Percentiles rank a stretch among this genome's conserved stretches.
Conservation (phyloP, 2,113 vertebrate species). For the Anseranas semipalmata region DNA sequence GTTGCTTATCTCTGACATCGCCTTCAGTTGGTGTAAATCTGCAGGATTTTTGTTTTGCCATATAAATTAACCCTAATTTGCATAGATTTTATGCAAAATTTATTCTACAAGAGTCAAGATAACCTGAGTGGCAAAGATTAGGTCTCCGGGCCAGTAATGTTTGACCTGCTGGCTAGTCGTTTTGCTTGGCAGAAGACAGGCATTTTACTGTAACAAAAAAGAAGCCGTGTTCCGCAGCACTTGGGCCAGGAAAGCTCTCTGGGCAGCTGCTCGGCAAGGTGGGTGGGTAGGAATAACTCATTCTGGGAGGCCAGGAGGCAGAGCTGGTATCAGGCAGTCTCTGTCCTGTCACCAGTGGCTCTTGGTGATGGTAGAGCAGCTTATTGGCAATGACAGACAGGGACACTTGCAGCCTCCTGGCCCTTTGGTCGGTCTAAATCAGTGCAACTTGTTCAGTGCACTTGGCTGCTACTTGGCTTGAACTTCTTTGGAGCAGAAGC, state of each 20-base stretch:
- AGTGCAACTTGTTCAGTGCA: fast-evolving
- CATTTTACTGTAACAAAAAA: background rate
- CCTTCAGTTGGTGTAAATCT: background rate
- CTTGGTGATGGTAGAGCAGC: background rate
- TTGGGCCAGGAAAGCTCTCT: background rate
- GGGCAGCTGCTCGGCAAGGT: background rate
- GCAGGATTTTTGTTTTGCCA: background rate
- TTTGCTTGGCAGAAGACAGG: background rate
- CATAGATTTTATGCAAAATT: background rate
- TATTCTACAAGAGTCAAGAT: background rate
- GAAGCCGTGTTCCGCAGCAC: background rate
- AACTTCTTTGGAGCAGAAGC: background rate
- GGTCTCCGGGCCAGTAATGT: background rate
- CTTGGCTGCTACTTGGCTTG: fast-evolving
- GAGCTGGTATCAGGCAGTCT: background rate
- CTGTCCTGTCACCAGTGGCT: background rate
- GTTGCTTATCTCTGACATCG: background rate
- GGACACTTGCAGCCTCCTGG: background rate
- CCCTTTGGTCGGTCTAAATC: background rate
- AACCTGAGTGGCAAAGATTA: background rate
- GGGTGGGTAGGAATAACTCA: background rate
- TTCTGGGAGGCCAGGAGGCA: background rate
- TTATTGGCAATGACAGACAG: background rate
- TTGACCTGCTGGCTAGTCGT: background rate
- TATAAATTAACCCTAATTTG: background rate